These are phyloP conservation scores for Callinectes sapidus DNA, from an alignment of 2,888 invertebrate species.

Conservation along the genomic window DNA sequence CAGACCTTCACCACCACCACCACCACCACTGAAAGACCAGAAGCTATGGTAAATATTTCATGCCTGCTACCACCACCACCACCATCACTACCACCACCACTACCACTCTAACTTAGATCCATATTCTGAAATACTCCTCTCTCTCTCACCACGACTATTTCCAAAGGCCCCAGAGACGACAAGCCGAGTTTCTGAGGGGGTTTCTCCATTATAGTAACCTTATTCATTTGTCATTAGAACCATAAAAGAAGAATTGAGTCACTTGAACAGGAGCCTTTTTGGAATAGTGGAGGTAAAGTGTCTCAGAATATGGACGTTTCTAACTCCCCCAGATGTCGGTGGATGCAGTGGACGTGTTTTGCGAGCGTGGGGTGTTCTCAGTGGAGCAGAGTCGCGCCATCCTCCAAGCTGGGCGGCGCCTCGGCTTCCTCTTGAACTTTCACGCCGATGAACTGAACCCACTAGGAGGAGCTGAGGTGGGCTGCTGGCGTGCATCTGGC, in stretches of 20 bases:
- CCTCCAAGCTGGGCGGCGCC: slow-evolving; percentile 77
- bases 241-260: no score
- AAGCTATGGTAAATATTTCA: no score
- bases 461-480: slow-evolving; percentile 79
- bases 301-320: no score
- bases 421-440: slow-evolving; percentile 79
- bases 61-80: neutral
- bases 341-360: slow-evolving; percentile 80
- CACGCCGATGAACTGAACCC: slow-evolving; percentile 80
- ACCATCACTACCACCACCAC: neutral
- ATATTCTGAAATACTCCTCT: no score
- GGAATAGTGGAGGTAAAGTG: no score
- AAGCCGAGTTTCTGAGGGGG: no score
- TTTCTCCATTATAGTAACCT: no score
- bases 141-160: no score
- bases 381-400: slow-evolving; percentile 78
- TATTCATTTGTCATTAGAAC: no score
- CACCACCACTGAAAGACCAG: neutral
- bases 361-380: slow-evolving; percentile 79
- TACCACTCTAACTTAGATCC: no score
- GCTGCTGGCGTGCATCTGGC: slow-evolving; percentile 37
- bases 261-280: no score
- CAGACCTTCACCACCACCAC: neutral
- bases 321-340: slow-evolving; percentile 75
- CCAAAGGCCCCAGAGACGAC: no score